phyloP scores from a whole-genome alignment of 2,113 vertebrate species.

The human (Homo sapiens) region DNA sequence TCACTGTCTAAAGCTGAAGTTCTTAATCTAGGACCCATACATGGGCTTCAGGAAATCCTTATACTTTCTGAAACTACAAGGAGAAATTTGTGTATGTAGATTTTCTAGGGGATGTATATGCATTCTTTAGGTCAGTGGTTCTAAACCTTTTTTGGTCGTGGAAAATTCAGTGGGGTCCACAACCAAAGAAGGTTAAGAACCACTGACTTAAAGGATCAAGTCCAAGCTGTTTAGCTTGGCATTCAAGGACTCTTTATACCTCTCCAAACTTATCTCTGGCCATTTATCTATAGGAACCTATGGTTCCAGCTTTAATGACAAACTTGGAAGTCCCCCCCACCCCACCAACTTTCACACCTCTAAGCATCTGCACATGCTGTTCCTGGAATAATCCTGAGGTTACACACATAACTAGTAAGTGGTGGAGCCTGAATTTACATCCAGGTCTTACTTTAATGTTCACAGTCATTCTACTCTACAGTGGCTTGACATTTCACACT shows the following conservation, averaged over 20 bases:
- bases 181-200: conserved; percentile 21
- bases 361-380: not conserved
- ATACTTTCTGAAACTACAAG: conserved; percentile 37
- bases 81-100: not conserved
- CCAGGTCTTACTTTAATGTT: conserved; percentile 16
- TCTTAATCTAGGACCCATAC: conserved; percentile 37
- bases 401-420: not conserved
- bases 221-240: not conserved
- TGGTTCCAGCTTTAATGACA: not conserved
- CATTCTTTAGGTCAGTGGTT: too few species aligned
- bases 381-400: not conserved
- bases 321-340: not conserved
- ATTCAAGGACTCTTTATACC: not conserved
- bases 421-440: not conserved
- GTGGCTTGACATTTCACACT: not conserved
- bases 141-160: too few species aligned
- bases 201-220: conserved; percentile 38
- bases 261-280: not conserved
- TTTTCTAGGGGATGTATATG: not conserved
- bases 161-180: not conserved
- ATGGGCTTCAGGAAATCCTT: not conserved
- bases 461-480: not conserved
- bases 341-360: not conserved
- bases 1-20: not conserved
- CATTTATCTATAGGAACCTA: not conserved